Evolutionary conservation across 2,797 vertebrate species (phyloP).

Genomic region (Acipenser oxyrinchus): DNA sequence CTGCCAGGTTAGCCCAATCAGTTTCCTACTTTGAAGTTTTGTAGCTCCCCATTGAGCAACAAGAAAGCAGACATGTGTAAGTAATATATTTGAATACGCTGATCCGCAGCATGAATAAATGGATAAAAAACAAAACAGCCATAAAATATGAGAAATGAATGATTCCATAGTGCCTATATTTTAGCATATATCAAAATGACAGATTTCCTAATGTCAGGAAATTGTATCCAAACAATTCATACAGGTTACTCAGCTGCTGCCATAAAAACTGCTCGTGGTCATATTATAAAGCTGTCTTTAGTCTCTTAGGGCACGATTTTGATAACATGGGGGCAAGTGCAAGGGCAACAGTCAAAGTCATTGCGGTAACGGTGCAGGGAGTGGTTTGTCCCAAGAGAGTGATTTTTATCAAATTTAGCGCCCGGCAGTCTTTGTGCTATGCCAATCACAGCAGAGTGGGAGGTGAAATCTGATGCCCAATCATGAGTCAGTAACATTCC

Average conservation of each 20-base stretch:
- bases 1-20: constrained; percentile 18
- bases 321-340: no score
- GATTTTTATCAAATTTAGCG: no score
- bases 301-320: constrained; percentile 23
- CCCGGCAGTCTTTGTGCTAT: no score
- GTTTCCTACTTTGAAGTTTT: constrained; percentile 30
- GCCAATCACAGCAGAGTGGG: no score
- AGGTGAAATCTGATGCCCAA: no score
- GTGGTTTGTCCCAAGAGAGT: no score
- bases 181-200: constrained; percentile 59
- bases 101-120: constrained; percentile 52
- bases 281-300: constrained; percentile 44
- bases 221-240: constrained; percentile 45
- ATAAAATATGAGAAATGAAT: constrained; percentile 46
- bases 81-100: constrained; percentile 45
- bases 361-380: no score
- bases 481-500: no score
- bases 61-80: constrained; percentile 54
- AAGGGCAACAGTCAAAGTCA: no score
- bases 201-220: constrained; percentile 59
- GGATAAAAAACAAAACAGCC: constrained; percentile 42
- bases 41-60: constrained; percentile 33
- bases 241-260: constrained; percentile 52
- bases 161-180: constrained; percentile 39
- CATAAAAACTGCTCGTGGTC: constrained; percentile 39